Base-by-base conservation (phyloP, 23 tunicate species). In the Phallusia fumigata region DNA sequence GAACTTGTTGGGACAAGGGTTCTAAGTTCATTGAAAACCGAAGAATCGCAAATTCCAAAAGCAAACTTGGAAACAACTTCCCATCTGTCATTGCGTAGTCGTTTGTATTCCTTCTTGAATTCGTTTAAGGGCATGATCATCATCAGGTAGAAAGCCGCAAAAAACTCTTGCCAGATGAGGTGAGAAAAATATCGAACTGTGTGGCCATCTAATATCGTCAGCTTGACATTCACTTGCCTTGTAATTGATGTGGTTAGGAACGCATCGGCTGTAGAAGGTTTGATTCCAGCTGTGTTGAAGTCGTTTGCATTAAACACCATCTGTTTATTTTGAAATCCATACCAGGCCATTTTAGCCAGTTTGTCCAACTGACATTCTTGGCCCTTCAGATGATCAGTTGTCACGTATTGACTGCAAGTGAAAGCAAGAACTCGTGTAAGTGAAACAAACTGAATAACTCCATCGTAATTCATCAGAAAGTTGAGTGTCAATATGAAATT, bases 81-180 rank as follows among this genome's bases (percentile, higher is more conserved):
- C 35, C 6, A 74, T 33, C 78, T 33, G 6, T 35, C n/a, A 2
- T 74, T 15, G 34, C 5, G 10, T 16, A 74, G 34, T 19, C 12
- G 44, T 6, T 11, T 30, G 78, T 21, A 35, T 5, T 13, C n/a
- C 2, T 28, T 15, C 44, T 11, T 19, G 19, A 74, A 74, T 15
- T 74, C 44, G 22, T 74, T 15, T 5, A 13, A 0, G 40, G 78
- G 34, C 33, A 74, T 74, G 78, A 74, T 33, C 44, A 33, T 33
- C 78, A 74, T 74, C n/a, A 74, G 40, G 78, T 74, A 74, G 10
- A 74, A 19, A 3, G 78, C 78, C 5, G 78, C 8, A 33, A 74
- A 35, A 19, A 74, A 35, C 16, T 74, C 78, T 19, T 74, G 78
- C 78, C 78, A 74, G 44, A 19, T 74, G n/a, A 74, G 31, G 13